phyloP scores from a whole-genome alignment of 2,888 invertebrate species.

The Andricus curvator region DNA sequence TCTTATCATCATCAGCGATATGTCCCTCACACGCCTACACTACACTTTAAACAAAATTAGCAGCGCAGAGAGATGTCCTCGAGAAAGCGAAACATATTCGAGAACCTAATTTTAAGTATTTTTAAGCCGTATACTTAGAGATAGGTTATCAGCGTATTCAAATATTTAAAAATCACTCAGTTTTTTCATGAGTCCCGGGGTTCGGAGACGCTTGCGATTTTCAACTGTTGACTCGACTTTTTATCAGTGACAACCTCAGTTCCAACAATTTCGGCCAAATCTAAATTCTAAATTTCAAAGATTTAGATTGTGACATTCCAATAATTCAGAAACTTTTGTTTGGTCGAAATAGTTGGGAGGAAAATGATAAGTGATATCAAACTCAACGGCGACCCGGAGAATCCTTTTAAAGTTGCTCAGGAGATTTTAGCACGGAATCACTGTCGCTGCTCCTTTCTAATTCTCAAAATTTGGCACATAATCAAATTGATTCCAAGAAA shows the following conservation, averaged over 20 bases:
- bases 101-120: constrained; percentile 25
- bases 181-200: constrained; percentile 55
- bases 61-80: constrained; percentile 9
- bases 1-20: constrained; percentile 33
- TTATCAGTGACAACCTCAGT: constrained; percentile 6
- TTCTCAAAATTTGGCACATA: constrained; percentile 23
- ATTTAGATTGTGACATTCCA: constrained; percentile 14
- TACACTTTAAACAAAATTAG: constrained; percentile 24
- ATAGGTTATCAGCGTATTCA: constrained; percentile 17
- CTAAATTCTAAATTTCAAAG: background rate
- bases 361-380: constrained; percentile 6
- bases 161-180: constrained; percentile 1
- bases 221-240: constrained; percentile 62
- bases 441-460: constrained; percentile 17
- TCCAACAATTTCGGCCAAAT: constrained; percentile 11
- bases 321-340: background rate
- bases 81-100: constrained; percentile 27
- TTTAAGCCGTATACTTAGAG: constrained; percentile 2
- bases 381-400: constrained; percentile 34
- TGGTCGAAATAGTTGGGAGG: constrained; percentile 22
- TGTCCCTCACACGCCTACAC: constrained; percentile 18
- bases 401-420: constrained; percentile 27
- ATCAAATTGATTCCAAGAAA: constrained; percentile 34
- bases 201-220: constrained; percentile 63
- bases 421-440: constrained; percentile 21